phyloP scores from a whole-genome alignment of 2,113 vertebrate species.

The Anser brachyrhynchus region DNA sequence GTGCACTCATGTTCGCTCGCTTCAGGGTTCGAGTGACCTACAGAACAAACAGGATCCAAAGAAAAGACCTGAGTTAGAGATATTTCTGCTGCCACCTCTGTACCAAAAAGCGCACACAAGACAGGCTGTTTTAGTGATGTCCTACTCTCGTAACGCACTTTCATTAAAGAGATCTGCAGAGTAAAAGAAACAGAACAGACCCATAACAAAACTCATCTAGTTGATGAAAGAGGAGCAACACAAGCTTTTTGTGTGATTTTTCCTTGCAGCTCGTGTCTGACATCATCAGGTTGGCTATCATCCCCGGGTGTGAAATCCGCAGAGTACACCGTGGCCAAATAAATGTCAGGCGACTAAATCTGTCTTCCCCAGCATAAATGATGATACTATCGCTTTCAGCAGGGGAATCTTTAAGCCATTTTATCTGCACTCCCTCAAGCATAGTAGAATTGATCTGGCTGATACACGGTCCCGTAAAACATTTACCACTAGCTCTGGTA shows the following conservation, averaged over 20 bases:
- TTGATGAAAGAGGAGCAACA: background rate
- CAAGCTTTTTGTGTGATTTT: background rate
- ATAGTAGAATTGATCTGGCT: constrained; percentile 1
- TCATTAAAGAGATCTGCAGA: accelerated
- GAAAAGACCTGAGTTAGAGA: background rate
- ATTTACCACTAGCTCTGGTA: constrained; percentile 11
- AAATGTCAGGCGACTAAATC: background rate
- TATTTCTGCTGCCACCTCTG: background rate
- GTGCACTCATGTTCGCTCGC: constrained; percentile 68
- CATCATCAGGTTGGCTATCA: background rate
- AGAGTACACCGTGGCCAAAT: background rate
- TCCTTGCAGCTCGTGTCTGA: constrained; percentile 6
- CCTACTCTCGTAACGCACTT: background rate
- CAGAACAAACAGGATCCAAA: background rate
- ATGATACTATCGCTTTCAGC: background rate
- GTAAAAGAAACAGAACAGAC: background rate
- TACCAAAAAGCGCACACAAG: accelerated
- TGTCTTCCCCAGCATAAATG: background rate
- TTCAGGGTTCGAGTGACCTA: background rate
- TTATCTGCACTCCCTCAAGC: constrained; percentile 42
- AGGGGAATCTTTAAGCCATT: constrained; percentile 21
- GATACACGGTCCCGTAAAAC: background rate
- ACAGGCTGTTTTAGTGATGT: accelerated
- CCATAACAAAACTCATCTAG: background rate
- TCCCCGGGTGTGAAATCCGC: constrained; percentile 44